These are phyloP conservation scores for Erpornis zantholeuca DNA, from an alignment of 2,113 vertebrate species.

Conservation along the genomic window DNA sequence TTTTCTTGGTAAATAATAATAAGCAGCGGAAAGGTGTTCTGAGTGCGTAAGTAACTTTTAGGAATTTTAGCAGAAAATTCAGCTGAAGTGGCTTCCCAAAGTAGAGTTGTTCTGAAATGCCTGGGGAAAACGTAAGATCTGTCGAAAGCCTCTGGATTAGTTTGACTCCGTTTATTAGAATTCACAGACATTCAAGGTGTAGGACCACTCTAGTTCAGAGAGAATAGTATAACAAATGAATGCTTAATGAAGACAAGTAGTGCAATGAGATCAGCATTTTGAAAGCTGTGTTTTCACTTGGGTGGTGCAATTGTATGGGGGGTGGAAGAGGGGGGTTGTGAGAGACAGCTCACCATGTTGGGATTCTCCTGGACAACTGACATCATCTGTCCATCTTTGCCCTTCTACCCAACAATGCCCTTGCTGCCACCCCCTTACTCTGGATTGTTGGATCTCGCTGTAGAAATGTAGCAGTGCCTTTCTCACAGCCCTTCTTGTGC, in stretches of 20 bases:
- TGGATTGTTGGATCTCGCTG: neutral
- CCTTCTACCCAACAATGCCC: neutral
- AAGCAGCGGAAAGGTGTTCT: neutral
- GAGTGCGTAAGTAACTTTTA: slow-evolving; percentile 41
- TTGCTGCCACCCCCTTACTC: neutral
- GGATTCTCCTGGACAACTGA: neutral
- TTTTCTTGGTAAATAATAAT: slow-evolving; percentile 31
- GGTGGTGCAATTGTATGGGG: neutral
- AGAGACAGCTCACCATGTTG: neutral
- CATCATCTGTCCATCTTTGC: neutral
- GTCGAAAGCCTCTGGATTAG: slow-evolving; percentile 59
- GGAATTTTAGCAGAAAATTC: slow-evolving; percentile 20
- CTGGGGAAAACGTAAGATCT: slow-evolving; percentile 14
- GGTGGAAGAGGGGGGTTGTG: neutral
- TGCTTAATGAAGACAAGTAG: slow-evolving; percentile 37
- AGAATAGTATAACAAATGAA: slow-evolving; percentile 61
- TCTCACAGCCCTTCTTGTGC: neutral
- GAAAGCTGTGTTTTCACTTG: slow-evolving; percentile 22
- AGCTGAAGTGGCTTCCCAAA: slow-evolving; percentile 31
- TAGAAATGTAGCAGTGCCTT: neutral
- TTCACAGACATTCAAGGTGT: slow-evolving; percentile 32
- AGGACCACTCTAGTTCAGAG: slow-evolving; percentile 29
- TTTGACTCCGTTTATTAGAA: slow-evolving; percentile 47
- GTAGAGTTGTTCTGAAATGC: neutral
- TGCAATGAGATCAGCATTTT: slow-evolving; percentile 5